Percentiles rank a stretch among this genome's conserved stretches.
These are phyloP conservation scores for Cossypha caffra DNA, from an alignment of 2,797 vertebrate genomes.

Conservation along the genomic window DNA sequence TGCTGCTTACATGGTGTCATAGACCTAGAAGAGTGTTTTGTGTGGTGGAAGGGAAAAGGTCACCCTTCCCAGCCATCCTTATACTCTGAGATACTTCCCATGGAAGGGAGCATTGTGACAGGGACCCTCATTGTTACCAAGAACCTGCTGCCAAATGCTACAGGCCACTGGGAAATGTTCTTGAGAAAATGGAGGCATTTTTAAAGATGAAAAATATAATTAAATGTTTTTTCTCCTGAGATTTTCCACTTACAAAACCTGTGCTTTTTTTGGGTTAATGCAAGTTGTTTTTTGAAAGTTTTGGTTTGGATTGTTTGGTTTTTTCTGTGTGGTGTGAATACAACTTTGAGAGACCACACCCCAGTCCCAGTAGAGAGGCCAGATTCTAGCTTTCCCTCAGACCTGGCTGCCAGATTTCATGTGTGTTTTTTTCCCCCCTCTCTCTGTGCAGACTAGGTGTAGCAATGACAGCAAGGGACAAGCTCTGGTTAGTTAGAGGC, in stretches of 20 bases:
- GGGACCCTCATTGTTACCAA: rapidly evolving
- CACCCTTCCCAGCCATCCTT: background rate
- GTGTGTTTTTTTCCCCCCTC: rapidly evolving
- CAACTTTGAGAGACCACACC: background rate
- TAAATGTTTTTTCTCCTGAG: too few relatives aligned
- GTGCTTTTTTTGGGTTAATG: background rate
- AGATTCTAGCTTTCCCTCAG: background rate
- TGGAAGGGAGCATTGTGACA: rapidly evolving
- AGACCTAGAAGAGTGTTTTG: background rate
- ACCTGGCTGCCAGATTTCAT: background rate
- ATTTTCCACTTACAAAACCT: background rate
- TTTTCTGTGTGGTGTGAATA: background rate
- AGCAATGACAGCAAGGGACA: background rate
- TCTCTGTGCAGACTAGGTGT: background rate
- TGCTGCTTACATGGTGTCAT: background rate
- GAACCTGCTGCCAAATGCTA: background rate
- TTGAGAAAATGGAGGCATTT: background rate
- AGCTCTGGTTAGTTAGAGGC: background rate
- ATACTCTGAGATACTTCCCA: background rate
- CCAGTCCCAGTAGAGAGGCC: background rate
- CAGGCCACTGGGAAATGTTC: background rate
- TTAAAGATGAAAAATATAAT: background rate
- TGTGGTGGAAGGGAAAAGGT: background rate
- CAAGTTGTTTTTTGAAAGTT: background rate
- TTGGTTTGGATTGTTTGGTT: background rate